Percentiles rank a stretch among this genome's conserved stretches.
Evolutionary conservation across 2,797 vertebrate species (phyloP).

Genomic region (Enteromius radiatus): DNA sequence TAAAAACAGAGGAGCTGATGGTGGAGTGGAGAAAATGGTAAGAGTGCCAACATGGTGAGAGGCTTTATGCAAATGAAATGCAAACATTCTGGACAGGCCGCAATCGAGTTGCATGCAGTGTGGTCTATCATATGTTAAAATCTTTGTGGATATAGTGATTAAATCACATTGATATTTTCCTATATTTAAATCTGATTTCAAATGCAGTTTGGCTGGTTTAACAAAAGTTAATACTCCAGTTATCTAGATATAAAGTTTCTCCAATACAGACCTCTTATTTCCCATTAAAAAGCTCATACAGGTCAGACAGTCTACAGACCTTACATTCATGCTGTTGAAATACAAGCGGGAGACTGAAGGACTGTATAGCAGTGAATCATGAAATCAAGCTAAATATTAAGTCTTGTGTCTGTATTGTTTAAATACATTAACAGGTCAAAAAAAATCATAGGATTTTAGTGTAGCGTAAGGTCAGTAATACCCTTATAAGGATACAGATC

Average conservation of each 20-base stretch:
- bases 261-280: neutral
- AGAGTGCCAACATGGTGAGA: neutral
- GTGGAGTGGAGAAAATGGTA: neutral
- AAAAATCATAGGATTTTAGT: neutral
- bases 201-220: neutral
- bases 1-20: neutral
- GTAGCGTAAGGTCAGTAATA: conserved; percentile 61
- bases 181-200: neutral
- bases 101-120: neutral
- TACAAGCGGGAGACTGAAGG: neutral
- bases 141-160: neutral
- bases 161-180: neutral
- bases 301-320: neutral
- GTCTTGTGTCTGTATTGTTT: neutral
- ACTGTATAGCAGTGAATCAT: neutral
- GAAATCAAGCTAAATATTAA: neutral
- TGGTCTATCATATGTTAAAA: neutral
- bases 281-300: neutral
- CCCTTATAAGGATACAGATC: conserved; percentile 67
- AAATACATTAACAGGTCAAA: neutral
- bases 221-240: neutral
- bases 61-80: conserved; percentile 2
- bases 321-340: neutral
- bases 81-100: neutral
- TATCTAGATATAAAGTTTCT: neutral